Conservation (phyloP, 2,797 vertebrate species). For the Etheostoma nigrum region DNA sequence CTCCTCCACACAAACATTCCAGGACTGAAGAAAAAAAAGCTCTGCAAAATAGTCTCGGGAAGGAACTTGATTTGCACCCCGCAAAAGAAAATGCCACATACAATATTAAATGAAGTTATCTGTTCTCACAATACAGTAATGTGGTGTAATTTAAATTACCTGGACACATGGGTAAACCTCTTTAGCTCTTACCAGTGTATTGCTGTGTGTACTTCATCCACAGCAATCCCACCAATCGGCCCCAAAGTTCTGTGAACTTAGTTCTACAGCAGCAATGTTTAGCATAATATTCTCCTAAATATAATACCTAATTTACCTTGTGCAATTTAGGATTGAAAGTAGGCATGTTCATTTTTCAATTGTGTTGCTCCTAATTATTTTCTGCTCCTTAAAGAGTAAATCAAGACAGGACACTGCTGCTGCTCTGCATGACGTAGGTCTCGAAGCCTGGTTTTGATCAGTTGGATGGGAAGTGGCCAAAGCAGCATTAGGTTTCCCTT, state of each 20-base stretch:
- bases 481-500: constrained; percentile 24
- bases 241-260: background rate
- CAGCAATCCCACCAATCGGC: too few relatives aligned
- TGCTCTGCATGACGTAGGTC: background rate
- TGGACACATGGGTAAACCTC: too few relatives aligned
- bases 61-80: too few relatives aligned
- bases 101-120: too few relatives aligned
- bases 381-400: background rate
- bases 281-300: background rate
- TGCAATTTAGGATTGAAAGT: background rate
- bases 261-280: background rate
- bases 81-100: too few relatives aligned
- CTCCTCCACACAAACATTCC: too few relatives aligned
- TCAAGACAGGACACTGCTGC: background rate
- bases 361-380: constrained; percentile 8
- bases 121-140: too few relatives aligned
- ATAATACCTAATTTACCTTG: background rate
- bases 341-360: background rate
- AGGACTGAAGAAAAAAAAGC: too few relatives aligned
- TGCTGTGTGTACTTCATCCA: too few relatives aligned
- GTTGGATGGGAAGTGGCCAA: constrained; percentile 12
- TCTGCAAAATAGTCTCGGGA: too few relatives aligned
- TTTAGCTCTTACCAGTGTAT: too few relatives aligned
- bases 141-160: too few relatives aligned
- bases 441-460: constrained; percentile 26